A percentile compares a stretch with the other conserved stretches of the same genome.
Conservation (phyloP, 2,797 vertebrate genomes). For the Artibeus lituratus region DNA sequence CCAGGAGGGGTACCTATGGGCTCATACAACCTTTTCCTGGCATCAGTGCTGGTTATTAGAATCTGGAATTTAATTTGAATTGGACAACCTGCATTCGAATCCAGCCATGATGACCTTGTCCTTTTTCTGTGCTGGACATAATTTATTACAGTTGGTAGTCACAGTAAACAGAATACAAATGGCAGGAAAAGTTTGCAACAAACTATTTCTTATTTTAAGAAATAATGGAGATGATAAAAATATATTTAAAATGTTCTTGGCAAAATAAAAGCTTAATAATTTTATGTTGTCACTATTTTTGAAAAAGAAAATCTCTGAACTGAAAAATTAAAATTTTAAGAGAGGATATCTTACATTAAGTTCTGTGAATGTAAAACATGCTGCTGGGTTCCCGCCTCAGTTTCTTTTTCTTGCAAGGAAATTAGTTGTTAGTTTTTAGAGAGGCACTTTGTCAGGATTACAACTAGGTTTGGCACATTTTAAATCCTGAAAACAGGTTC, state of each 20-base stretch:
- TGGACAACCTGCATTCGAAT: background rate
- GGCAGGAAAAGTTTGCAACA: background rate
- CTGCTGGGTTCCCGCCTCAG: background rate
- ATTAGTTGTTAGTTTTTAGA: background rate
- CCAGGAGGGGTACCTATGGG: no score
- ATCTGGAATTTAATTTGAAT: constrained; percentile 4
- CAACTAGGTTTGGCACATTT: background rate
- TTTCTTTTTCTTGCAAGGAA: background rate
- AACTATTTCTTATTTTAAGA: background rate
- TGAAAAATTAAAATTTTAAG: background rate
- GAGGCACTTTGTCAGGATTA: background rate
- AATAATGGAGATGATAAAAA: background rate
- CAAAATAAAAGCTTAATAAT: background rate
- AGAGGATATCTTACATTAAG: background rate
- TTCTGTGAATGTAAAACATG: background rate
- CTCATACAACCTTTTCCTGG: background rate
- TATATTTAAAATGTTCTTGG: background rate
- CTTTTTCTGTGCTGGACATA: background rate
- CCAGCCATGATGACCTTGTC: background rate
- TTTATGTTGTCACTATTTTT: background rate
- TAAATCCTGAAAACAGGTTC: background rate
- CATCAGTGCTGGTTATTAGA: background rate
- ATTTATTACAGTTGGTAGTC: background rate
- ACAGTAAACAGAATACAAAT: background rate
- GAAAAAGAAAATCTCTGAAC: background rate